phyloP scores from a whole-genome alignment of 2,113 vertebrate genomes.

The Alligator mississippiensis region DNA sequence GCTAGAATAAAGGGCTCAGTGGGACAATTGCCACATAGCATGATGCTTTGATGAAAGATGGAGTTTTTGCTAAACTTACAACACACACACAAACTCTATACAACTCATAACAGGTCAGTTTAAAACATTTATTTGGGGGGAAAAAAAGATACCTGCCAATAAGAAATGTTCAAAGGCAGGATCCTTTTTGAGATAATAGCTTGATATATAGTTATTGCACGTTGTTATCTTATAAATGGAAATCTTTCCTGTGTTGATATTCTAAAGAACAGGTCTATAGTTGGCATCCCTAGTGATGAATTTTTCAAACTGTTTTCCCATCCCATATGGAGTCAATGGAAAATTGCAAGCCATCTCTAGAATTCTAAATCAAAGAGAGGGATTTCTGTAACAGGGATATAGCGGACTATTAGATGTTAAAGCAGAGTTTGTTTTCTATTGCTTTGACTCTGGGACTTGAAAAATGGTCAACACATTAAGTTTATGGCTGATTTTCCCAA shows the following conservation, averaged over 20 bases:
- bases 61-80: background rate
- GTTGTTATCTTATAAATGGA: background rate
- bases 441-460: background rate
- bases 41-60: constrained; percentile 1
- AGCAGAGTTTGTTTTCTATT: background rate
- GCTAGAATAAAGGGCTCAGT: background rate
- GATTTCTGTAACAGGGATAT: background rate
- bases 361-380: background rate
- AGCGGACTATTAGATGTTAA: background rate
- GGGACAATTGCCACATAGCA: background rate
- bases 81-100: background rate
- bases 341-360: background rate
- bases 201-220: background rate
- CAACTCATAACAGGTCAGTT: background rate
- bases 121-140: background rate
- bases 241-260: background rate
- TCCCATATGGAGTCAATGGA: background rate
- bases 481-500: background rate
- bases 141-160: background rate
- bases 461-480: background rate
- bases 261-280: background rate
- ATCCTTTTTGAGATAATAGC: background rate
- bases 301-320: background rate
- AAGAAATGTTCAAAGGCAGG: background rate
- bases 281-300: background rate